Evolutionary conservation across 1,140 invertebrate genomes (phyloP).

Genomic region (Solenopsis fugax): DNA sequence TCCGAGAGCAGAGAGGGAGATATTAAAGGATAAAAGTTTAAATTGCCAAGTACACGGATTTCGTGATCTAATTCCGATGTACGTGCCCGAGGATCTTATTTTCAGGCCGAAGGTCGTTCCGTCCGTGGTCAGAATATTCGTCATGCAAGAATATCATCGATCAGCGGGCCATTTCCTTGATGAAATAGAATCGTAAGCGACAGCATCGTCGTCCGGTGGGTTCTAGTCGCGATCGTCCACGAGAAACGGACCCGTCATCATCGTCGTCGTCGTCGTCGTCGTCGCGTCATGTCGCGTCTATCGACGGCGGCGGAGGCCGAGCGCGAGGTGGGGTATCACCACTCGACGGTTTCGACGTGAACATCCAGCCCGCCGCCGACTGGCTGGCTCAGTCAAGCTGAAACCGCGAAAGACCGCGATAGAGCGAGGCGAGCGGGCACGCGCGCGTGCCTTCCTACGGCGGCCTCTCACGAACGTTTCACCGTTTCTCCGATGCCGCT

Average conservation of each 20-base stretch:
- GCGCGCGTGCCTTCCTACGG: constrained; percentile 32
- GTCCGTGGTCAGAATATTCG: neutral
- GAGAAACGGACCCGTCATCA: constrained; percentile 18
- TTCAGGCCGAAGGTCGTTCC: neutral
- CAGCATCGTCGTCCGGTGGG: neutral
- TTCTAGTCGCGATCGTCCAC: constrained; percentile 6
- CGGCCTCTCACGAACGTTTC: constrained; percentile 29
- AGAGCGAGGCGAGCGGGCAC: constrained; percentile 22
- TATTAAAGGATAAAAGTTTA: neutral
- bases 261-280: constrained; percentile 10
- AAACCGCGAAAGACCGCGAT: constrained; percentile 71
- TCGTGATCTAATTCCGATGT: neutral
- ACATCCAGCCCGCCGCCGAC: constrained; percentile 60
- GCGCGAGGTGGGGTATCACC: constrained; percentile 48
- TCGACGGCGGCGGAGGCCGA: neutral
- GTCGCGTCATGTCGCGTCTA: constrained; percentile 59
- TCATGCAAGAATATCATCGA: neutral
- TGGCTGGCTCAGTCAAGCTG: constrained; percentile 71
- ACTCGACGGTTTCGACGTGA: constrained; percentile 67
- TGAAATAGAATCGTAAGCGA: neutral
- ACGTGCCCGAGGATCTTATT: neutral
- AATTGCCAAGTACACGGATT: neutral
- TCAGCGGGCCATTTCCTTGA: neutral
- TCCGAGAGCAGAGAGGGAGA: neutral
- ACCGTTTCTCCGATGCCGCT: constrained; percentile 42